Conservation (phyloP, 2,797 vertebrate species). For the Simalia tracyae region DNA sequence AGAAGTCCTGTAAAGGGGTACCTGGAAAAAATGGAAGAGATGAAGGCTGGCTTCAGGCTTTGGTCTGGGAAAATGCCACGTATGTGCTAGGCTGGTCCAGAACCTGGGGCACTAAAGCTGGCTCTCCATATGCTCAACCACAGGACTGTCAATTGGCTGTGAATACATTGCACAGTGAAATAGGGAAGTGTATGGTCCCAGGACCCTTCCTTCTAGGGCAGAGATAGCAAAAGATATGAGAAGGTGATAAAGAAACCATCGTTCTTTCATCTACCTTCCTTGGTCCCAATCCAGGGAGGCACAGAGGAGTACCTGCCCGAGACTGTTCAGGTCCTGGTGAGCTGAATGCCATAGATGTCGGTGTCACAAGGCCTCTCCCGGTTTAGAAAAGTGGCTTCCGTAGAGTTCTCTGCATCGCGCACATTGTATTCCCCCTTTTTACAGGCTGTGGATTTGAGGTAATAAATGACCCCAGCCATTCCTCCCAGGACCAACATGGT, state of each 20-base stretch:
- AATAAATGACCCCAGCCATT: conserved; percentile 64
- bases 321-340: conserved; percentile 28
- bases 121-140: neutral
- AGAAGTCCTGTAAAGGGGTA: neutral
- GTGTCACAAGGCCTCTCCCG: conserved; percentile 43
- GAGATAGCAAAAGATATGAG: neutral
- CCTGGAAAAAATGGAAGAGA: neutral
- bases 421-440: conserved; percentile 72
- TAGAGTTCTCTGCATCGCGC: conserved; percentile 68
- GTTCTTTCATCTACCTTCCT: neutral
- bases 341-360: conserved; percentile 28
- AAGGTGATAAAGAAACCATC: neutral
- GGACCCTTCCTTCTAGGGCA: neutral
- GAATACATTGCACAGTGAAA: neutral
- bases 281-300: neutral
- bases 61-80: neutral
- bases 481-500: conserved; percentile 59
- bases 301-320: neutral
- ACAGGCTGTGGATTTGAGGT: conserved; percentile 69
- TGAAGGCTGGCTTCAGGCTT: neutral
- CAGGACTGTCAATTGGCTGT: neutral
- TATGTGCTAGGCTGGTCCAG: neutral
- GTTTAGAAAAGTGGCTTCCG: conserved; percentile 65
- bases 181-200: neutral
- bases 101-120: neutral